Evolutionary conservation across 2,797 vertebrate genomes (phyloP), one percentile per base, ranked within the genome.

Genomic region (Gallinago nigripennis): DNA sequence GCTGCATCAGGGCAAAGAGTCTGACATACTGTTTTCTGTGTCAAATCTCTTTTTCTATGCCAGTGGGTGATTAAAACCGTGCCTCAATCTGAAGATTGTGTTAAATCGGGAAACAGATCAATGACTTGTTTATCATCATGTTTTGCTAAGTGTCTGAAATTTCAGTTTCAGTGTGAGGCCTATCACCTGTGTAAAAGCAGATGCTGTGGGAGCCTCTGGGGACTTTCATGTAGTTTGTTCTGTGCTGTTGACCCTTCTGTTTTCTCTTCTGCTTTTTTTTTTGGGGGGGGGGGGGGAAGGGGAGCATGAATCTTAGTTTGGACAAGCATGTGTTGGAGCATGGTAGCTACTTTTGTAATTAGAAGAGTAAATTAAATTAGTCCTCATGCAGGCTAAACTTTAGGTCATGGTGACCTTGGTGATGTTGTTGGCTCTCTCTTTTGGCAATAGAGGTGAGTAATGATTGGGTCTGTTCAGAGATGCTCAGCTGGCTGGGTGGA

Each of bases 241-340:
- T 24, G 3, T 53, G 30, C 69, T 81, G 0, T 7, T 88, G 45
- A 57, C 35, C 27, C 23, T 85, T 90, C 8, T 3, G 54, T 46
- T 46, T 39, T 54, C 68, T 58, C 25, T 91, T 88, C 28, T 68
- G 21, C n/a, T 17, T 43, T 43, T 73, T 83, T 89, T 41, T n/a
- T 39, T 11, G 9, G 19, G 2, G 3, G 6, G 25, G 23, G 37
- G 37, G 37, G 35, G 6, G 2, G 8, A 6, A 4, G 12, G 8
- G 8, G 0, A 0, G 1, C 3, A 13, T 7, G 7, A 54, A 56
- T 71, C 17, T 58, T 43, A n/a, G 8, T 0, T 0, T 12, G 43
- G 19, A 12, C 4, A 7, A 50, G 7, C 11, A 8, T 51, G 12
- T 9, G 2, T 28, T 73, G 16, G 12, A 41, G 60, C 2, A 27